These are phyloP conservation scores for Acromyrmex heyeri DNA, from an alignment of 1,140 invertebrate genomes.

Conservation along the genomic window DNA sequence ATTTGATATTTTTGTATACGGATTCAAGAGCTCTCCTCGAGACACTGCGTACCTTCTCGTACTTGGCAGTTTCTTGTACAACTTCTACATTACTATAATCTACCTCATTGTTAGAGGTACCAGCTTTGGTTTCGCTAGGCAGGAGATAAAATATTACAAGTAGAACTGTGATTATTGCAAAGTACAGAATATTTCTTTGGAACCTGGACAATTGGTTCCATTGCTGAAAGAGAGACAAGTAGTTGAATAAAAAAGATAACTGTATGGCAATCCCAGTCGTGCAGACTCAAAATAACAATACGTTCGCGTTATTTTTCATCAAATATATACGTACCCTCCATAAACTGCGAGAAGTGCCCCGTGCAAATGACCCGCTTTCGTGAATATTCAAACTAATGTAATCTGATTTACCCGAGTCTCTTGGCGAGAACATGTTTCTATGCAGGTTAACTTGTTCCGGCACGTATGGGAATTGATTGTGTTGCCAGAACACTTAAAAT, in stretches of 20 bases:
- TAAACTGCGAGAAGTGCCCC: conserved; percentile 82
- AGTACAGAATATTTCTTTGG: conserved; percentile 91
- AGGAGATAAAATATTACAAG: conserved; percentile 88
- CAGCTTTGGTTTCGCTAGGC: conserved; percentile 80
- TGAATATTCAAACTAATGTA: conserved; percentile 85
- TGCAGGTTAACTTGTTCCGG: conserved; percentile 75
- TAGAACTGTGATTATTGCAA: conserved; percentile 87
- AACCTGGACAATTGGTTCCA: conserved; percentile 95
- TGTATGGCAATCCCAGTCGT: not conserved
- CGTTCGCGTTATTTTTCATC: not conserved
- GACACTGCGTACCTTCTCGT: conserved; percentile 70
- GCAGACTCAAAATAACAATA: not conserved
- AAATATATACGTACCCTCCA: conserved; percentile 83
- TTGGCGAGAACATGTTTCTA: conserved; percentile 81
- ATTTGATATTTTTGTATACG: conserved; percentile 22
- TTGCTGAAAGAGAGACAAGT: conserved; percentile 86
- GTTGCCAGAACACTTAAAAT: conserved; percentile 60
- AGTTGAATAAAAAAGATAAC: not conserved
- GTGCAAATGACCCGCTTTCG: conserved; percentile 78
- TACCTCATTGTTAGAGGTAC: conserved; percentile 73
- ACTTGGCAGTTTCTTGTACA: conserved; percentile 80
- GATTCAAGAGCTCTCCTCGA: conserved; percentile 9
- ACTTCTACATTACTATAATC: conserved; percentile 80
- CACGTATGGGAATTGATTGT: conserved; percentile 21
- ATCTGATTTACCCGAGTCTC: conserved; percentile 79